Percentiles rank a stretch among this genome's conserved stretches.
Conservation (phyloP, 35 echinoderm and acorn worm species). For the Strongylocentrotus purpuratus region DNA sequence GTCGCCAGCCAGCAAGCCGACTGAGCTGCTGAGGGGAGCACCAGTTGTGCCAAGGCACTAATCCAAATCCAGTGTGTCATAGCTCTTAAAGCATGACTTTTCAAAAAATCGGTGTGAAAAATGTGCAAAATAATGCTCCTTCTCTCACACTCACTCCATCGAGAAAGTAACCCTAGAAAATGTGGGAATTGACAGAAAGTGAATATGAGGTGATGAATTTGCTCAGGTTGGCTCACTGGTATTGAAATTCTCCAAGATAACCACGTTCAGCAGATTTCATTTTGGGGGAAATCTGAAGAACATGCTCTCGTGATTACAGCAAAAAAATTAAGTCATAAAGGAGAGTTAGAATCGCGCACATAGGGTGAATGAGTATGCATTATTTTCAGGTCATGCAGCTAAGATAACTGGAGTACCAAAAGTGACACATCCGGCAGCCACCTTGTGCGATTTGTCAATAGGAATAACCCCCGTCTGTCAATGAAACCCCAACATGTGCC, state of each 20-base stretch:
- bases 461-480: neutral
- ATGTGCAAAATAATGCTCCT: neutral
- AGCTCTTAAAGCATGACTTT: constrained; percentile 24
- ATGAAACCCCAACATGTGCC: neutral
- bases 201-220: neutral
- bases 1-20: neutral
- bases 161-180: neutral
- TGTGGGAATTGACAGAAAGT: neutral
- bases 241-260: neutral
- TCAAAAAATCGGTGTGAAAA: neutral
- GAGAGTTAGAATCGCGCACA: neutral
- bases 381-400: neutral
- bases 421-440: neutral
- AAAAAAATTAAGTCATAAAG: neutral
- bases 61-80: constrained; percentile 39
- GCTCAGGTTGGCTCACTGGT: neutral
- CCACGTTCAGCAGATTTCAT: neutral
- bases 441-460: neutral
- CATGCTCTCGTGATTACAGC: neutral
- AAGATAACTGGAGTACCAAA: neutral
- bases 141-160: neutral
- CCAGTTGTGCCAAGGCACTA: constrained; percentile 21
- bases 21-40: neutral
- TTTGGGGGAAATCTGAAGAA: too few species aligned
- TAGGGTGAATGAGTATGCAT: neutral